Conservation (phyloP, 2,797 vertebrate species). For the Coranthus polyacanthus region DNA sequence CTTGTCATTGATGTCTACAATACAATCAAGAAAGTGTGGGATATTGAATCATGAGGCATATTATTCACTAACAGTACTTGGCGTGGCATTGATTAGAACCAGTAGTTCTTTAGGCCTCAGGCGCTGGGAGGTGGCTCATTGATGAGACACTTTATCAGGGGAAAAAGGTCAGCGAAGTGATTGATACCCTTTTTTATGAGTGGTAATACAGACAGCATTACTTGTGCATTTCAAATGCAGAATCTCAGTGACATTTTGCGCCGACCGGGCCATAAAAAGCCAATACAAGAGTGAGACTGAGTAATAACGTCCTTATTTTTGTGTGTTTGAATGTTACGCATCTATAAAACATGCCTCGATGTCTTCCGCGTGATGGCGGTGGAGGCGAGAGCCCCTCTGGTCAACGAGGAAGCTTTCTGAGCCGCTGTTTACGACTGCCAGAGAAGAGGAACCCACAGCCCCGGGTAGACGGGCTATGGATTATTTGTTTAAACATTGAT, state of each 20-base stretch:
- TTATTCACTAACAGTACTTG: slow-evolving; percentile 76
- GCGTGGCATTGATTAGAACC: slow-evolving; percentile 78
- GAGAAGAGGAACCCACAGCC: slow-evolving; percentile 30
- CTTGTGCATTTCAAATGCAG: slow-evolving; percentile 73
- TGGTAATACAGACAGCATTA: slow-evolving; percentile 72
- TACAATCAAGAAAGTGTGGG: slow-evolving; percentile 70
- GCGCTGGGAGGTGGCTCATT: slow-evolving; percentile 65
- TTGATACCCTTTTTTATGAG: slow-evolving; percentile 78
- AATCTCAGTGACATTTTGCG: slow-evolving; percentile 78
- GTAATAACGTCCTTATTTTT: slow-evolving; percentile 73
- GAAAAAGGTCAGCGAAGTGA: slow-evolving; percentile 80
- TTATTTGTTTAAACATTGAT: slow-evolving; percentile 69
- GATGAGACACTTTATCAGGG: slow-evolving; percentile 76
- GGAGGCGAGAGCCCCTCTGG: slow-evolving; percentile 43
- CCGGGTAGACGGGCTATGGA: slow-evolving; percentile 45
- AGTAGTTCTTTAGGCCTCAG: slow-evolving; percentile 60
- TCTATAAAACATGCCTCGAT: slow-evolving; percentile 63
- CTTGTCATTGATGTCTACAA: slow-evolving; percentile 59
- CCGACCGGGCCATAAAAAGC: slow-evolving; percentile 67
- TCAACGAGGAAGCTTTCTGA: slow-evolving; percentile 59
- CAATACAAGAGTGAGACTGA: slow-evolving; percentile 60
- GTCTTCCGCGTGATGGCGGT: slow-evolving; percentile 22
- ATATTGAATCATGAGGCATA: slow-evolving; percentile 69
- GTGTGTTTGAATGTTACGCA: slow-evolving; percentile 68
- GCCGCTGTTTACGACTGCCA: slow-evolving; percentile 61